Evolutionary conservation across 1,140 invertebrate genomes (phyloP), one percentile per base, ranked within the genome.

Genomic region (Zelostemma sp.): DNA sequence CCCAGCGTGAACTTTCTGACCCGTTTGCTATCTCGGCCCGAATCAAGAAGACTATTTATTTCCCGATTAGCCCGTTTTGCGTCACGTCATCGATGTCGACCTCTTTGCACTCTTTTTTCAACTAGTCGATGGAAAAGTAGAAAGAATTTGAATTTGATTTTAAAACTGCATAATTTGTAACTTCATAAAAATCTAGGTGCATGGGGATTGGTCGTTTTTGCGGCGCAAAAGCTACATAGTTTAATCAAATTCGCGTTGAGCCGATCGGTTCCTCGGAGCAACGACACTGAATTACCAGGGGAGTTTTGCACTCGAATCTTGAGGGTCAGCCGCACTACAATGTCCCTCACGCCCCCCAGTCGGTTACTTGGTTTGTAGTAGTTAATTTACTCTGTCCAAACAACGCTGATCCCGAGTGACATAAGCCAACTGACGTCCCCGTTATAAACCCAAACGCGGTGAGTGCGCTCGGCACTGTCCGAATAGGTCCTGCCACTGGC

Each of bases 331-430:
- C 40, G 45, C 40, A 45, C 45, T 35, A 59, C 53, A 60, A 62
- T 60, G 40, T 54, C 51, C 18, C 40, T 19, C 51, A 54, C 49
- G 58, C 40, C 43, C 38, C 19, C 18, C 38, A 28, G 35, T 60
- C 61, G 41, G 64, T 65, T 68, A 65, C 65, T 67, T 50, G 67
- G 59, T 28, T 47, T 28, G 63, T 40, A 38, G 65, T 53, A 68
- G 69, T 72, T 85, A 85, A 85, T 85, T 85, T 85, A 78, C 80
- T 80, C 79, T 80, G 79, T 82, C 79, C 81, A 85, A 85, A 85
- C 81, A 85, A 78, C 73, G 69, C 77, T 83, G 82, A 85, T 85
- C 79, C 76, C 80, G 75, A 76, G 79, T 81, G 81, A 85, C 83
- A 83, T 77, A 80, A 85, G 81, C 81, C 79, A 82, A 82, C 80